Base-by-base conservation (phyloP, 2,888 invertebrate species). In the Isotomurus palustris region DNA sequence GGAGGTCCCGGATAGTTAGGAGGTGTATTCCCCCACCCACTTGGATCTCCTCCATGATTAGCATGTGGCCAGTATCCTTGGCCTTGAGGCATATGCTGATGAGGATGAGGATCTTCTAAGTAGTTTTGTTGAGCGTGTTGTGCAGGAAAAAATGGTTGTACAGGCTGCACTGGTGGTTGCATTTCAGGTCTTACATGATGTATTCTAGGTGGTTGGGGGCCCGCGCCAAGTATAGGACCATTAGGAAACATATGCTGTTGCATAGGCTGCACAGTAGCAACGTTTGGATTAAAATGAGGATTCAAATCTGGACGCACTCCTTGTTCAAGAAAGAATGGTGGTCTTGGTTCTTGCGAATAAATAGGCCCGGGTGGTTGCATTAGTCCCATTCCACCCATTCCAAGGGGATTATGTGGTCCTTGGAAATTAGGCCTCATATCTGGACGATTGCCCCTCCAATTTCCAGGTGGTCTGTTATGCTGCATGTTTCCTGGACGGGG, bases 31-130 rank as follows among this genome's bases (percentile, higher is more conserved):
- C 27, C 28, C 17, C 40, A 52, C 3, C 45, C 43, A 8, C 27
- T 25, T 21, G 53, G 47, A 5, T 38, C 38, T 19, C 14, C 49
- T 10, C 14, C 21, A 2, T 38, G 24, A 41, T 53, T 36, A 12
- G 40, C 48, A 25, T 56, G 59, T 27, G 43, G 43, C n/a, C 51
- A 58, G 52, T 48, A 57, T 44, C 53, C 55, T 40, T 47, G 45
- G 17, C 59, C 14, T 44, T 14, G 14, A 24, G 50, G 22, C 29
- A 25, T 10, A 44, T n/a, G n/a, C n/a, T n/a, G 54, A 3, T 38
- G 53, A 25, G 45, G 51, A 36, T 28, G 44, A 50, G 48, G 41
- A 21, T 50, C 43, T n/a, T 49, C 57, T 22, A 41, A 36, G 10
- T 41, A 45, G 19, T 44, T 44, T 22, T 51, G 54, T 36, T 36